phyloP scores from a whole-genome alignment of 2,888 invertebrate species.

The Microchrysa polita region DNA sequence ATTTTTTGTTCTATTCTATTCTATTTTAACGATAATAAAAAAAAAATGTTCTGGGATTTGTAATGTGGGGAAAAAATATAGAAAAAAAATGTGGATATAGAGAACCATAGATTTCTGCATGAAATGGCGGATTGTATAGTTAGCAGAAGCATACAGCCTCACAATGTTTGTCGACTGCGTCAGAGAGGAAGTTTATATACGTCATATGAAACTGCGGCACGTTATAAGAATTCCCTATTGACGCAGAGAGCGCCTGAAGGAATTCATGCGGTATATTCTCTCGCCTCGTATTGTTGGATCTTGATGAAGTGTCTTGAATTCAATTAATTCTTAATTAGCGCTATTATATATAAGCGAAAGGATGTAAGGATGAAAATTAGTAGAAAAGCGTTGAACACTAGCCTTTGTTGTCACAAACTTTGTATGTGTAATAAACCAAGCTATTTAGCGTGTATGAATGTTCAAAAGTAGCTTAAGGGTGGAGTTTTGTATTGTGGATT shows the following conservation, averaged over 20 bases:
- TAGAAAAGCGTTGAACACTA: background rate
- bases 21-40: background rate
- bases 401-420: too few species aligned
- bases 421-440: too few species aligned
- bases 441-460: too few species aligned
- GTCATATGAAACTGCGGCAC: too few species aligned
- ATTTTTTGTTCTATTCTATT: background rate
- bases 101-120: background rate
- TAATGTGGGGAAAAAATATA: background rate
- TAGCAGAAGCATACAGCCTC: too few species aligned
- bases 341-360: constrained; percentile 12
- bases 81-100: background rate
- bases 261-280: constrained; percentile 19
- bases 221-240: background rate
- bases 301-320: constrained; percentile 30
- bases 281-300: background rate
- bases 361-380: constrained; percentile 12
- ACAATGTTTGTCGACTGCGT: too few species aligned
- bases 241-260: constrained; percentile 16
- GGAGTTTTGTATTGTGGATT: too few species aligned
- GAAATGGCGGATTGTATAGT: too few species aligned
- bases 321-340: constrained; percentile 37
- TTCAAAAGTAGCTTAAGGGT: too few species aligned
- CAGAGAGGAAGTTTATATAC: too few species aligned
- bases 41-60: background rate